phyloP scores from a whole-genome alignment of 2,113 vertebrate species.

The Eptesicus fuscus region DNA sequence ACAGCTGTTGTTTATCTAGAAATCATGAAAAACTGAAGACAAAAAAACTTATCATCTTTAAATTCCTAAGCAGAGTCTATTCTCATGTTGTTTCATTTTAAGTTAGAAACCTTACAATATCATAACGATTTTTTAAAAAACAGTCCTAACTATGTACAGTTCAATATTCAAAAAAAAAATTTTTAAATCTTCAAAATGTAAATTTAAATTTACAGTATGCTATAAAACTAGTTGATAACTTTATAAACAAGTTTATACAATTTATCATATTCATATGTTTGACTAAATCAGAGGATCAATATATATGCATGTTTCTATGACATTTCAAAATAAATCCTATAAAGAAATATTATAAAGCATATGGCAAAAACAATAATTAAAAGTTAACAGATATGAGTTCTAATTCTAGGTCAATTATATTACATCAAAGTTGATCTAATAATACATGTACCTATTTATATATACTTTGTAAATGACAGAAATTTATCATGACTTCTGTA shows the following conservation, averaged over 20 bases:
- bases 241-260: slow-evolving; percentile 34
- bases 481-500: neutral
- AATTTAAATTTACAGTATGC: neutral
- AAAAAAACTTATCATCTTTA: slow-evolving; percentile 5
- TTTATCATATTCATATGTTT: neutral
- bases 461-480: slow-evolving; percentile 24
- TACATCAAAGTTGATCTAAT: neutral
- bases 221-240: neutral
- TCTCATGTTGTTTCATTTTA: neutral
- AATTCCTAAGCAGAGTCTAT: slow-evolving; percentile 6
- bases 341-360: neutral
- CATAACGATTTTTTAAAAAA: neutral
- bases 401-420: neutral
- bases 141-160: neutral
- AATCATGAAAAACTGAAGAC: slow-evolving; percentile 25
- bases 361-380: neutral
- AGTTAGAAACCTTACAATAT: neutral
- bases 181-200: neutral
- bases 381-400: neutral
- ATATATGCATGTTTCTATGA: neutral
- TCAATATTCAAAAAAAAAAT: slow-evolving; percentile 20
- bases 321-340: slow-evolving; percentile 18
- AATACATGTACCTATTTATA: neutral
- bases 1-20: slow-evolving; percentile 40
- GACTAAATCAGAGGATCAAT: neutral